Evolutionary conservation across 2,113 vertebrate genomes (phyloP).

Genomic region (Mormyrus lacerda): DNA sequence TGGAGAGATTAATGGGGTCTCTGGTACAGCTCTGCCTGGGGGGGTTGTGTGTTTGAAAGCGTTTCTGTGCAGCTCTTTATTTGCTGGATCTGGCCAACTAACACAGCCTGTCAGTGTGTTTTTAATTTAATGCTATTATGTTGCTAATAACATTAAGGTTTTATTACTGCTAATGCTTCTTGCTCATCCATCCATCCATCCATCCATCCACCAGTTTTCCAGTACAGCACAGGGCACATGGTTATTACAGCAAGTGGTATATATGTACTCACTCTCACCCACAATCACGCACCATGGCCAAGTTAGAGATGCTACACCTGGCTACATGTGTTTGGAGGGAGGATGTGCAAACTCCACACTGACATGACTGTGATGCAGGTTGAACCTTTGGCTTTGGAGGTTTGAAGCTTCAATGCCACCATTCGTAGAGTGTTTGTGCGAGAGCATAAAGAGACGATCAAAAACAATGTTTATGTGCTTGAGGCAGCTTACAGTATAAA

Average conservation of each 20-base stretch:
- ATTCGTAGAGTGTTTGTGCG: not conserved
- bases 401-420: not conserved
- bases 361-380: not conserved
- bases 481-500: not conserved
- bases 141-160: not conserved
- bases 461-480: not conserved
- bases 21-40: not conserved
- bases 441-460: not conserved
- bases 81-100: not conserved
- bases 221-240: not conserved
- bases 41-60: not conserved
- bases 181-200: not conserved
- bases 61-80: not conserved
- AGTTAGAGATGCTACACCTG: not conserved
- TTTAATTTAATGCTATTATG: not conserved
- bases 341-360: not conserved
- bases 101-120: not conserved
- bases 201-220: not conserved
- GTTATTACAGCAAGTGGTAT: not conserved
- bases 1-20: slow-evolving; percentile 13
- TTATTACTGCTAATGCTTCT: not conserved
- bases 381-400: not conserved
- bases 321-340: not conserved
- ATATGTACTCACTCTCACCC: not conserved
- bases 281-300: not conserved